Evolutionary conservation across 2,797 vertebrate genomes (phyloP), one percentile per base, ranked within the genome.

Genomic region (Anableps anableps): DNA sequence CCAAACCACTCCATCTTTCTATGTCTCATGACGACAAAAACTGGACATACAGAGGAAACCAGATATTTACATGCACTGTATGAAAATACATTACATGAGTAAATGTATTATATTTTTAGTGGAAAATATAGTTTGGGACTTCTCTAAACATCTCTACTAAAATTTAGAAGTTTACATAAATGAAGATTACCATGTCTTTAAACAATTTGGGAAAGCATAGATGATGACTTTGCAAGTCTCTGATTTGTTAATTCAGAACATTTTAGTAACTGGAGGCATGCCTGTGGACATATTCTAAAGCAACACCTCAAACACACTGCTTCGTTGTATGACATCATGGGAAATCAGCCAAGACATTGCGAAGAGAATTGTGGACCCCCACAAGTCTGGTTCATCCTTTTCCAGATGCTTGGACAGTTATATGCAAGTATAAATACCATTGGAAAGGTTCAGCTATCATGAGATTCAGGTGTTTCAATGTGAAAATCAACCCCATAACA

Each of bases 11-110:
- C 29, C 80, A 77, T 10, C 41, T 72, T 16, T 53, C 5, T 29
- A 50, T 48, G 19, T 74, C 26, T 43, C 23, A 5, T 80, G 72
- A 83, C 21, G 36, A 72, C 74, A 71, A 74, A 72, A 31, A 80
- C 23, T 9, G 8, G 53, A 2, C 23, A n/a, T 8, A 51, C 50
- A 58, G 6, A 2, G 8, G 26, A n/a, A 58, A 58, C 21, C 51
- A 53, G 5, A 58, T 10, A n/a, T n/a, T 8, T n/a, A n/a, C 21
- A n/a, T n/a, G 26, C 55, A 60, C 55, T 31, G n/a, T 13, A 60
- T 60, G 11, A 60, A 60, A 60, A 31, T 31, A 60, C 4, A 14
- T 9, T 31, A 60, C 29, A 60, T 60, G 53, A 55, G 21, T 55
- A 55, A 26, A 55, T 26, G 23, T 48, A 2, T 55, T 8, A 6